A percentile compares a stretch with the other conserved stretches of the same genome.
Evolutionary conservation across 2,113 vertebrate genomes (phyloP).

Genomic region (Enhydra lutris): DNA sequence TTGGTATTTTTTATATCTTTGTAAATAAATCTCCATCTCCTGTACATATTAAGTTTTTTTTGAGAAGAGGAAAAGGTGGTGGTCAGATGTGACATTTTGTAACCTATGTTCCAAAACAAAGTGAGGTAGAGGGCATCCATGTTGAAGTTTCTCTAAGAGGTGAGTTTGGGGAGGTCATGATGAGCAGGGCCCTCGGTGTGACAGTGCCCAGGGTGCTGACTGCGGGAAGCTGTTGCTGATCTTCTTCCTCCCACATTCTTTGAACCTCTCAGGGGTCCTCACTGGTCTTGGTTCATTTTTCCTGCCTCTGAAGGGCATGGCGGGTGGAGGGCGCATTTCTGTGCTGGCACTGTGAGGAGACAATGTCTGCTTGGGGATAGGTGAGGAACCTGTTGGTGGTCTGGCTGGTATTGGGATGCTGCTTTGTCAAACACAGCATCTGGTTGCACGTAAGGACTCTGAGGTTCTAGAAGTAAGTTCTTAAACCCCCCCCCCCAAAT

Average conservation of each 20-base stretch:
- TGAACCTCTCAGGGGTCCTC: not conserved
- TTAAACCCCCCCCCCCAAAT: not conserved
- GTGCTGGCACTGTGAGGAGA: not conserved
- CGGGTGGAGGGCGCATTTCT: not conserved
- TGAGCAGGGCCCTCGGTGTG: not conserved
- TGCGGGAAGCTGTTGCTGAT: not conserved
- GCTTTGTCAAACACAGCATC: not conserved
- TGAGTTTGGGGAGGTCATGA: not conserved
- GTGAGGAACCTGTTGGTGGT: not conserved
- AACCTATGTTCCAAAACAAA: not conserved
- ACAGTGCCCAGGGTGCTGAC: not conserved
- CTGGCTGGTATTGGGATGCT: not conserved
- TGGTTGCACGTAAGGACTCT: not conserved
- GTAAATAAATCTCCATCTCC: not conserved
- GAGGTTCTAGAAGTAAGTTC: not conserved
- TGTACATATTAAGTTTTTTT: not conserved
- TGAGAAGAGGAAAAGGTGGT: rapidly evolving
- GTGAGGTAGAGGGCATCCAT: rapidly evolving
- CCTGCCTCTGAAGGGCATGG: not conserved
- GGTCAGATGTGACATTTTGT: not conserved
- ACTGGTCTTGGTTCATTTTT: not conserved
- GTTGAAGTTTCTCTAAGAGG: not conserved
- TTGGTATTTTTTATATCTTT: not conserved
- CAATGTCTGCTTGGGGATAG: not conserved
- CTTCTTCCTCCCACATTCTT: not conserved